Percentiles rank a stretch among this genome's conserved stretches.
Conservation (phyloP, 2,888 invertebrate species). For the Peribatodes rhomboidaria region DNA sequence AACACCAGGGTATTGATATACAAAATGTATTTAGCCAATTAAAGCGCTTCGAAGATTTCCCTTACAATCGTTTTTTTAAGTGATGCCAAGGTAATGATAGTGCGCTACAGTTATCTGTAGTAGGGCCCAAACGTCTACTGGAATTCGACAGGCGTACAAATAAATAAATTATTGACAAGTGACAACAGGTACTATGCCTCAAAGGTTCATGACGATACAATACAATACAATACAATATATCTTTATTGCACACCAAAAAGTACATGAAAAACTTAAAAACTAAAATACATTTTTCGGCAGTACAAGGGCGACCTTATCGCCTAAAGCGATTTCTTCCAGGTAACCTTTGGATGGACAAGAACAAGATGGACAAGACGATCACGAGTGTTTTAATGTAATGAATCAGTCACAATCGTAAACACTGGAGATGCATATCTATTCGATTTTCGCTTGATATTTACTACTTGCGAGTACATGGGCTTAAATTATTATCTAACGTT, state of each 20-base stretch:
- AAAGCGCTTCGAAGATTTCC: neutral
- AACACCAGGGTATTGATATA: neutral
- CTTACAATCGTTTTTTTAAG: neutral
- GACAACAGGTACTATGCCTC: conserved; percentile 40
- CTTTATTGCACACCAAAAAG: too few species aligned
- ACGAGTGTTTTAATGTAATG: conserved; percentile 14
- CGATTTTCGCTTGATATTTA: neutral
- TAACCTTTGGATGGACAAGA: too few species aligned
- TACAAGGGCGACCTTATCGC: too few species aligned
- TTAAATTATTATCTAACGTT: neutral
- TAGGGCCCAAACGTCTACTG: conserved; percentile 11
- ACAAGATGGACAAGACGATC: too few species aligned
- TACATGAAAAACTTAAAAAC: too few species aligned
- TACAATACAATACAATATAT: too few species aligned
- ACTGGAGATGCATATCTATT: neutral
- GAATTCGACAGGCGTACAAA: conserved; percentile 17
- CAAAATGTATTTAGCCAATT: neutral
- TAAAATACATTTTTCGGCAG: too few species aligned
- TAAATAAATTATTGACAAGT: conserved; percentile 29
- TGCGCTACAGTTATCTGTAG: conserved; percentile 1
- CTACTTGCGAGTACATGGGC: neutral
- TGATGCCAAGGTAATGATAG: neutral
- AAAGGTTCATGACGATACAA: conserved; percentile 4
- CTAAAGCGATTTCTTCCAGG: too few species aligned
- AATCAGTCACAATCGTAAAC: conserved; percentile 12